Evolutionary conservation across 2,888 invertebrate species (phyloP), one percentile per base, ranked within the genome.

Genomic region (Stenodema calcarata): DNA sequence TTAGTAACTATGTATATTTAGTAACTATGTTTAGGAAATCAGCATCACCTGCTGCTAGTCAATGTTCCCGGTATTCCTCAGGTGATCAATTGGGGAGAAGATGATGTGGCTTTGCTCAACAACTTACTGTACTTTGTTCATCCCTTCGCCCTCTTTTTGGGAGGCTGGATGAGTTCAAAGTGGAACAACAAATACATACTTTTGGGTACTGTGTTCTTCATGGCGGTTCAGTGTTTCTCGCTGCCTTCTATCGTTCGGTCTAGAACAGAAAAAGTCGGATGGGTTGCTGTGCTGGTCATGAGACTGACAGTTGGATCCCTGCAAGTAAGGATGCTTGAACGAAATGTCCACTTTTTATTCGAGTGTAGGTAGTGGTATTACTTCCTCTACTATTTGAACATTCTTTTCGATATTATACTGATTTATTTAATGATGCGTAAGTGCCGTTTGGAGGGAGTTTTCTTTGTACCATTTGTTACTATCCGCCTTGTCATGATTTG

Each of bases 131-230:
- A 86, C 23, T 81, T 30, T 75, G 75, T 81, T 30, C 35, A 70
- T n/a, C 75, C 81, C 18, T 16, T 82, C 18, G 44, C 86, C 11
- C 44, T 27, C 28, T 75, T 86, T 50, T 3, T 28, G 7, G 76
- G 78, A 14, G 86, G 86, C 1, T 44, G 70, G 30, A 41, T 86
- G 30, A 47, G 86, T 28, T 18, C 18, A 18, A 76, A 42, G 35
- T 27, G 35, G 44, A 75, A 86, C 75, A 81, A 80, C 75, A 86
- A 86, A 70, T 30, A 23, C 47, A 9, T 35, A n/a, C 70, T 86
- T 12, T 47, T 86, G 47, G 35, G 30, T 6, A n/a, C 69, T 3
- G 70, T 81, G 11, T 73, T 86, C 14, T 23, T 81, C 81, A 69
- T 81, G 70, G 70, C 86, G 2, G 7, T 86, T 14, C 69, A 44